Conservation (phyloP, 2,113 vertebrate species). For the Boleophthalmus pectinirostris region DNA sequence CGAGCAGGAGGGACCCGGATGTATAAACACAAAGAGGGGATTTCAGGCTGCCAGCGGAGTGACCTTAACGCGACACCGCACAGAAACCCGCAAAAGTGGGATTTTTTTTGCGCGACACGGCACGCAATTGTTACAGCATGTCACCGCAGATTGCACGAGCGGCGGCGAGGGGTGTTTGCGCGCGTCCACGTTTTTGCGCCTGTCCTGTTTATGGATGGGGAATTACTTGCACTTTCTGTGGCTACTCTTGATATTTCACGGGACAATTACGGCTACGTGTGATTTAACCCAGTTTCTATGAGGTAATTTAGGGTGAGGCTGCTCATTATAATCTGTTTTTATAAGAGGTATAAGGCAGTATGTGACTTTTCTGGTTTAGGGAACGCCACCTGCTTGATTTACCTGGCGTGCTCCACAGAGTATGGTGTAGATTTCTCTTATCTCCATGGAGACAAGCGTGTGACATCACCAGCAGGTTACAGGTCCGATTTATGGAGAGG, state of each 20-base stretch:
- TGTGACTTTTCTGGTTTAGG: too few relatives aligned
- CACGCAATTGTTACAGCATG: not conserved
- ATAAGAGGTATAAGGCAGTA: too few relatives aligned
- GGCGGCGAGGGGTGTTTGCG: not conserved
- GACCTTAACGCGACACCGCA: slow-evolving; percentile 66
- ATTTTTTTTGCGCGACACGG: not conserved
- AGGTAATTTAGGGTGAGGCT: not conserved
- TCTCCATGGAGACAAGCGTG: too few relatives aligned
- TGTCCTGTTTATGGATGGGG: slow-evolving; percentile 24
- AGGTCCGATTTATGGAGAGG: too few relatives aligned
- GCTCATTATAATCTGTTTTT: not conserved
- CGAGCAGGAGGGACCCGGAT: slow-evolving; percentile 90
- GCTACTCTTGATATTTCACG: slow-evolving; percentile 15
- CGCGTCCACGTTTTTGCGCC: slow-evolving; percentile 2
- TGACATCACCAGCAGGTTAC: too few relatives aligned
- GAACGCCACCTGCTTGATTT: too few relatives aligned
- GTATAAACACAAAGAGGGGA: slow-evolving; percentile 88
- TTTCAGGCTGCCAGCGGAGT: slow-evolving; percentile 66
- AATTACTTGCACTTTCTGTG: slow-evolving; percentile 46
- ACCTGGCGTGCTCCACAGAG: too few relatives aligned
- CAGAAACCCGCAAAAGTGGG: slow-evolving; percentile 18
- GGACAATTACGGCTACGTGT: slow-evolving; percentile 8
- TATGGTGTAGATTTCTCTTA: too few relatives aligned
- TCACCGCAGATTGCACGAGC: not conserved
- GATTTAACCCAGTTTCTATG: not conserved